These are phyloP conservation scores for Eolophus roseicapilla DNA, from an alignment of 2,113 vertebrate species.

Conservation along the genomic window DNA sequence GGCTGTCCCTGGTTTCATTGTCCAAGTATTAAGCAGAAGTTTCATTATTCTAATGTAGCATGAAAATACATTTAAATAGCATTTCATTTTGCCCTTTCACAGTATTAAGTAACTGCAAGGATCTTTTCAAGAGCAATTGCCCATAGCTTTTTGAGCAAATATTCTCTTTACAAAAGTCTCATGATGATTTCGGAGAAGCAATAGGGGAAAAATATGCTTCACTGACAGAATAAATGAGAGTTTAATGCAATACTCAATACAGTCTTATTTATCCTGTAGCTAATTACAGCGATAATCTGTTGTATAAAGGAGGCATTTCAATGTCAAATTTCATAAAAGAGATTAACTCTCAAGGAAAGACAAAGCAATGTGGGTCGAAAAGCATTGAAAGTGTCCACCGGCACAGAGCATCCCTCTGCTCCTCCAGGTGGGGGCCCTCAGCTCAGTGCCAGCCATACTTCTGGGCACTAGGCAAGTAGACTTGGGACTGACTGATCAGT, in stretches of 20 bases:
- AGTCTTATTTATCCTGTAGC: slow-evolving; percentile 41
- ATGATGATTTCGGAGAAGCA: slow-evolving; percentile 5
- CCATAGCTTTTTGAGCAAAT: slow-evolving; percentile 59
- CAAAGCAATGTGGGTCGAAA: neutral
- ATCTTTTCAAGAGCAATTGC: slow-evolving; percentile 37
- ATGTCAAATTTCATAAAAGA: slow-evolving; percentile 42
- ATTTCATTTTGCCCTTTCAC: slow-evolving; percentile 59
- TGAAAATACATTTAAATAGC: slow-evolving; percentile 68
- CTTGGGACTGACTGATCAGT: neutral
- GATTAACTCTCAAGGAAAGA: neutral
- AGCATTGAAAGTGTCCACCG: neutral
- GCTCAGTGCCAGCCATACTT: neutral
- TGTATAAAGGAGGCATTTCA: slow-evolving; percentile 19
- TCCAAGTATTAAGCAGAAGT: neutral
- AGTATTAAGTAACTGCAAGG: slow-evolving; percentile 38
- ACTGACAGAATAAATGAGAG: slow-evolving; percentile 33
- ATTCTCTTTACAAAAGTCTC: slow-evolving; percentile 5
- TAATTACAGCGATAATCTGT: slow-evolving; percentile 47
- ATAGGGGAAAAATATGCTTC: slow-evolving; percentile 18
- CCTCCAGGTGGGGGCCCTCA: neutral
- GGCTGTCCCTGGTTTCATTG: slow-evolving; percentile 28
- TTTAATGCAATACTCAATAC: slow-evolving; percentile 6
- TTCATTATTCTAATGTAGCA: slow-evolving; percentile 53
- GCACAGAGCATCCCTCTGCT: neutral
- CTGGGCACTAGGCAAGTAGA: neutral